Evolutionary conservation across 2,113 vertebrate genomes (phyloP).

Genomic region (Rousettus leschenaultii): DNA sequence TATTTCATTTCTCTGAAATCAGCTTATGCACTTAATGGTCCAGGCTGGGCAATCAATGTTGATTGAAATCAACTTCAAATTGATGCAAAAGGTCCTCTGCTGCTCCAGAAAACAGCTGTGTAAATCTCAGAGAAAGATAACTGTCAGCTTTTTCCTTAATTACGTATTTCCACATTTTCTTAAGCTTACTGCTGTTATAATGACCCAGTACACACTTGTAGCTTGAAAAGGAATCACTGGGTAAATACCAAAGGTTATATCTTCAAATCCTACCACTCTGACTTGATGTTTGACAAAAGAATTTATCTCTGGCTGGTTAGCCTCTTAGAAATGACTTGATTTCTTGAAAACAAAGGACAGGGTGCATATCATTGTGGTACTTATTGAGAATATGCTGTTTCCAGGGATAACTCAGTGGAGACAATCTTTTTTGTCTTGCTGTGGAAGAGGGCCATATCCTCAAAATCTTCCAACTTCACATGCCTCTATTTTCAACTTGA

Average conservation of each 20-base stretch:
- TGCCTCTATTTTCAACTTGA: not conserved
- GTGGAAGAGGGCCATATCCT: not conserved
- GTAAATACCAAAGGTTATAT: not conserved
- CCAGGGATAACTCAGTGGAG: not conserved
- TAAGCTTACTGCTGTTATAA: slow-evolving; percentile 42
- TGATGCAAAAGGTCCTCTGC: slow-evolving; percentile 61
- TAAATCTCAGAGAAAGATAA: slow-evolving; percentile 47
- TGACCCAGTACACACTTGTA: slow-evolving; percentile 22
- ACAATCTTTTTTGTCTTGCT: not conserved
- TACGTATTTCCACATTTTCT: slow-evolving; percentile 51
- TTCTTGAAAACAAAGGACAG: not conserved
- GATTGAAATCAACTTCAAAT: slow-evolving; percentile 73
- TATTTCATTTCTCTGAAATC: slow-evolving; percentile 60
- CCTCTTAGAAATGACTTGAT: not conserved
- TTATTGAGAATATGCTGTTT: not conserved
- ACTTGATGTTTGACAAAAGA: not conserved
- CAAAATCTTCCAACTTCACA: not conserved
- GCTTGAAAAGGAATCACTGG: not conserved
- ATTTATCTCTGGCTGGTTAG: not conserved
- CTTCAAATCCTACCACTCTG: not conserved
- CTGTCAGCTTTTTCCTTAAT: slow-evolving; percentile 67
- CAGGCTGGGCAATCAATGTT: slow-evolving; percentile 73
- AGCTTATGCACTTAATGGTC: slow-evolving; percentile 58
- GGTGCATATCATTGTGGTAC: not conserved
- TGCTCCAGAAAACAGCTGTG: slow-evolving; percentile 65